Percentiles rank a stretch among this genome's conserved stretches.
phyloP scores from a whole-genome alignment of 2,888 invertebrate species.

The Prionchulus punctatus region DNA sequence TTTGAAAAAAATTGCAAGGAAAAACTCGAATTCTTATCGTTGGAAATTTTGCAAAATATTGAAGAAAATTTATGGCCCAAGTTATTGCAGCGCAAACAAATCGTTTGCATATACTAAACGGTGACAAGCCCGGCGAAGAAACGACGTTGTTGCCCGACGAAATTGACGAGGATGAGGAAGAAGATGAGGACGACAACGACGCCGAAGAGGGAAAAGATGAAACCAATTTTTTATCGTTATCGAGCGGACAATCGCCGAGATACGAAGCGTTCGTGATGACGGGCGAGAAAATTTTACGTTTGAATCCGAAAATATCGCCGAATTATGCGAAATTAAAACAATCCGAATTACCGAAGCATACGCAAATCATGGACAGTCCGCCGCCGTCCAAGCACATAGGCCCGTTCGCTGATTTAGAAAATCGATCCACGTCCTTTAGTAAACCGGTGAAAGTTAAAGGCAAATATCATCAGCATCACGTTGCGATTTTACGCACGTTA shows the following conservation, averaged over 20 bases:
- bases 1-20: too few relatives aligned
- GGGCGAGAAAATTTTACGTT: slow-evolving; percentile 25
- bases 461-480: background rate
- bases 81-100: too few relatives aligned
- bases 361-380: background rate
- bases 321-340: slow-evolving; percentile 24
- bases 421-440: background rate
- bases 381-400: background rate
- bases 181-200: background rate
- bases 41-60: too few relatives aligned
- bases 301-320: slow-evolving; percentile 26
- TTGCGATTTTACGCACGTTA: background rate
- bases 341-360: slow-evolving; percentile 6
- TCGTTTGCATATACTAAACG: too few relatives aligned
- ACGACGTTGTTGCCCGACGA: too few relatives aligned
- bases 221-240: too few relatives aligned
- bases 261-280: slow-evolving; percentile 31
- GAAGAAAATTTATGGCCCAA: too few relatives aligned
- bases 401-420: slow-evolving; percentile 4
- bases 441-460: background rate
- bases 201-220: background rate
- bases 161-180: background rate
- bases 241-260: slow-evolving; percentile 14
- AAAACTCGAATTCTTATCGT: too few relatives aligned
- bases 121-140: too few relatives aligned